phyloP scores from a whole-genome alignment of 2,888 invertebrate species.

The Calameuta pallipes region DNA sequence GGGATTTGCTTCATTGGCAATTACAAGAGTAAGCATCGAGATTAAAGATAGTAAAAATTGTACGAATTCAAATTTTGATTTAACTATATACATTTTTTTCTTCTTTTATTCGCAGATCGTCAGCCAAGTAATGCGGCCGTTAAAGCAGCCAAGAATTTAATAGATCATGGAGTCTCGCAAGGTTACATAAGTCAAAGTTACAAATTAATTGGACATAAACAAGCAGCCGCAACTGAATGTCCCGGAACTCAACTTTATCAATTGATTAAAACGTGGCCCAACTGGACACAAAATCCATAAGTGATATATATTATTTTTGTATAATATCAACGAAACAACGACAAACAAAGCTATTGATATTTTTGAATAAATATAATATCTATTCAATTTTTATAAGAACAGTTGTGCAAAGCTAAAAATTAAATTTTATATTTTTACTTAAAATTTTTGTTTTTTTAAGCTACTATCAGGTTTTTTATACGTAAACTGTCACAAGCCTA shows the following conservation, averaged over 20 bases:
- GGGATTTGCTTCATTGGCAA: constrained; percentile 81
- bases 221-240: constrained; percentile 44
- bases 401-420: background rate
- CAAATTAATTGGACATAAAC: constrained; percentile 73
- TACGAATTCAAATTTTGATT: no score
- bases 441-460: background rate
- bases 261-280: constrained; percentile 48
- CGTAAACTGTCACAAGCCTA: constrained; percentile 60
- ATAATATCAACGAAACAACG: no score
- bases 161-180: constrained; percentile 72
- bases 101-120: constrained; percentile 32
- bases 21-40: constrained; percentile 66
- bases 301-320: background rate
- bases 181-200: constrained; percentile 74
- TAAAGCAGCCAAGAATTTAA: constrained; percentile 71
- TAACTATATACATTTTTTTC: background rate
- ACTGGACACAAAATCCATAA: constrained; percentile 11
- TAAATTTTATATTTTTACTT: background rate
- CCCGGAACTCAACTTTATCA: constrained; percentile 52
- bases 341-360: no score
- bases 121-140: constrained; percentile 57
- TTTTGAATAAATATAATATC: no score
- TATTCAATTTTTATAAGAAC: no score
- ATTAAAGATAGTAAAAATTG: constrained; percentile 15
- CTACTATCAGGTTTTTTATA: background rate